Evolutionary conservation across 2,888 invertebrate genomes (phyloP), one percentile per base, ranked within the genome.

Genomic region (Spodoptera picta): DNA sequence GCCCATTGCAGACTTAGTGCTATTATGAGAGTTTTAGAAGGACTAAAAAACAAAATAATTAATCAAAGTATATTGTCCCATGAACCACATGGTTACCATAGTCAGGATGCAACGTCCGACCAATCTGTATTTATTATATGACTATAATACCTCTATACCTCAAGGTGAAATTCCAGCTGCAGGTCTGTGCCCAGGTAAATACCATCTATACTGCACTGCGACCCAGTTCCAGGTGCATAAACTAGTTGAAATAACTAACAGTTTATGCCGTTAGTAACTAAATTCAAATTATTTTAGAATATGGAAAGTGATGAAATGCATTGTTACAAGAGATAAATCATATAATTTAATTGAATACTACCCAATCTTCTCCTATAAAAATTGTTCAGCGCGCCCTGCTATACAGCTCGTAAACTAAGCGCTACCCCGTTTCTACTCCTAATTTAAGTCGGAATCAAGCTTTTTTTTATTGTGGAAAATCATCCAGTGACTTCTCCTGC

Each of bases 141-240:
- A 43, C 64, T 60, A 71, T 80, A 71, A 75, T 60, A n/a, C n/a
- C n/a, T n/a, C n/a, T n/a, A 71, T 80, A 71, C 66, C 80, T 75
- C 72, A 69, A 59, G 53, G 62, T 65, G 67, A 75, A 66, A 57
- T 55, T 52, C 50, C 61, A 19, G 41, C 51, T 49, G 36, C 51
- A 55, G 52, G 55, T 52, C 51, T 53, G 45, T 48, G 45, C 48
- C 44, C 36, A 60, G 65, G 69, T 63, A 62, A 36, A 36, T 36
- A 9, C 10, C 45, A 53, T 55, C 12, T 23, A 11, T 73, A 69
- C 51, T 3, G n/a, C 27, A 47, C 1, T 27, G 1, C 50, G 69
- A 46, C 64, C 76, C n/a, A 62, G 44, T 65, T 77, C 27, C 27
- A 36, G 12, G 45, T 50, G 42, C 51, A 49, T 46, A 52, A 43